These are phyloP conservation scores for Zaprionus taronus DNA, from an alignment of 1,140 invertebrate genomes.

Conservation along the genomic window DNA sequence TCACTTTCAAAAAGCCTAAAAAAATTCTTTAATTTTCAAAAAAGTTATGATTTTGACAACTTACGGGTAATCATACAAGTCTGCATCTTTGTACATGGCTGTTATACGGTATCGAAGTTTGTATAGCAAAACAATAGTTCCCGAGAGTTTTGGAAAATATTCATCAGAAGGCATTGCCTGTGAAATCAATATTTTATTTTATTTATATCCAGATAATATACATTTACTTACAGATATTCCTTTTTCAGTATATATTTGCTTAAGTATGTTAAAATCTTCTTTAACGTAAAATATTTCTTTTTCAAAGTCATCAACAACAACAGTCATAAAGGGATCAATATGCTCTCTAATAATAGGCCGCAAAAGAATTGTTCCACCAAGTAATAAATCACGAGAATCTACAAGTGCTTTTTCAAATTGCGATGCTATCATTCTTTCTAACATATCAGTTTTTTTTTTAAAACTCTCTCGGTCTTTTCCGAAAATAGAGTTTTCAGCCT, in stretches of 20 bases:
- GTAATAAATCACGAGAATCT: constrained; percentile 89
- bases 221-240: constrained; percentile 34
- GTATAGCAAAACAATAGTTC: constrained; percentile 52
- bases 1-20: constrained; percentile 67
- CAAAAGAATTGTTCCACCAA: constrained; percentile 88
- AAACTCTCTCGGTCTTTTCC: constrained; percentile 86
- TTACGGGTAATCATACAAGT: constrained; percentile 73
- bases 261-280: constrained; percentile 80
- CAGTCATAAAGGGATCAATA: constrained; percentile 57
- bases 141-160: constrained; percentile 67
- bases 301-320: constrained; percentile 85
- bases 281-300: constrained; percentile 87
- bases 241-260: constrained; percentile 17
- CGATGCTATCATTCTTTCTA: constrained; percentile 89
- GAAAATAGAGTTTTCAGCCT: constrained; percentile 86
- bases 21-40: not conserved
- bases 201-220: no score
- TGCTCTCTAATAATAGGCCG: constrained; percentile 88
- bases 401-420: constrained; percentile 90
- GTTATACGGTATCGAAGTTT: constrained; percentile 62
- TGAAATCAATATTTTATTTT: not conserved
- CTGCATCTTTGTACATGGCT: constrained; percentile 51
- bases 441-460: constrained; percentile 85
- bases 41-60: not conserved
- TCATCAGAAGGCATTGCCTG: constrained; percentile 60